Base-by-base conservation (phyloP, 1,140 invertebrate species). In the Tetraneura akinire region DNA sequence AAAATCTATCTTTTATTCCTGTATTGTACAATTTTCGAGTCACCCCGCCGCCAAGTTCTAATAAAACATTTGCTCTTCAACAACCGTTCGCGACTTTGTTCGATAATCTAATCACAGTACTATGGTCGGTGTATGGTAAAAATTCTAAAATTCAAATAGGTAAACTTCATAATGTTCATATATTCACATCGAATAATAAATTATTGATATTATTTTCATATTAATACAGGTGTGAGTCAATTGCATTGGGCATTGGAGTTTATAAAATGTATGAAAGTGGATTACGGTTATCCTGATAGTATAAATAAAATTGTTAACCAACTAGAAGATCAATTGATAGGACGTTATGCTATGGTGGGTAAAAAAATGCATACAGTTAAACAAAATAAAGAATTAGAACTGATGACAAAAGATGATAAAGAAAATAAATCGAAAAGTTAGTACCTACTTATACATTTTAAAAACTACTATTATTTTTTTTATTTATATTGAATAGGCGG, bases 171-270 rank as follows among this genome's bases (percentile, higher is more conserved):
- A 37, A 37, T 37, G 32, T 37, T 8, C 32, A 37, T 37, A 37
- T 37, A 37, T 37, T 3, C 32, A 37, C 3, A 4, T 37, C 3
- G 32, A 37, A 14, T 51, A 16, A 14, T 16, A 16, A 51, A 16
- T 16, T 18, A 16, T 51, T 18, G n/a, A n/a, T n/a, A 51, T 51
- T 16, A 51, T 51, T 51, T 51, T 51, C 47, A 47, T 5, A 14
- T n/a, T 74, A 9, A 9, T 14, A 10, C 37, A 78, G 74, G 74
- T 1, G 29, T 78, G 9, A 78, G 37, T 29, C 74, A 78, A 47
- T 60, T 78, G 8, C 74, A 78, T 29, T 78, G 74, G 74, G 55
- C 74, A 10, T 26, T 78, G 32, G 74, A 78, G 14, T 78, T 78
- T 4, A 18, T 78, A 37, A 78, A 26, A 47, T 78, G 74, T 14